Conservation (phyloP, 2,113 vertebrate genomes). For the Diglossa brunneiventris region DNA sequence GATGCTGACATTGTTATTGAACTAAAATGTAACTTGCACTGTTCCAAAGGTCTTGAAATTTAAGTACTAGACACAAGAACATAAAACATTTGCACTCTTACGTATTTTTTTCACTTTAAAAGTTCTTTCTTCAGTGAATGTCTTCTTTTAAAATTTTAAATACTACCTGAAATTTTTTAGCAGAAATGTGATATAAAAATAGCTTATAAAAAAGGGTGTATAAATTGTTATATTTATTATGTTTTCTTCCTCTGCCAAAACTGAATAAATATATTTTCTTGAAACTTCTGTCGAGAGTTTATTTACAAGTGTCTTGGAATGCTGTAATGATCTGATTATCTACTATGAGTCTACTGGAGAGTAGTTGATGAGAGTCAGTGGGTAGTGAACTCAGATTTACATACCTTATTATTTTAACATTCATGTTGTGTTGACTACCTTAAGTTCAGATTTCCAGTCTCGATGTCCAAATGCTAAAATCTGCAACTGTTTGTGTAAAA, state of each 20-base stretch:
- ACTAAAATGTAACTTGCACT: not conserved
- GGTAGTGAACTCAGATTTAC: not conserved
- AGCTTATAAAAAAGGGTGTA: not conserved
- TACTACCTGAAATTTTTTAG: not conserved
- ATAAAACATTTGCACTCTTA: not conserved
- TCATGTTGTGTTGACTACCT: not conserved
- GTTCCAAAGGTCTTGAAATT: not conserved
- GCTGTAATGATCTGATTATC: not conserved
- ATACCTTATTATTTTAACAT: not conserved
- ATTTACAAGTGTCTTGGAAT: not conserved
- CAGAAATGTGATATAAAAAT: not conserved
- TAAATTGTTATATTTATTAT: not conserved
- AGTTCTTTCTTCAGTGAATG: not conserved
- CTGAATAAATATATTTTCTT: conserved; percentile 41
- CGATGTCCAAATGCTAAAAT: not conserved
- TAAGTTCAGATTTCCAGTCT: not conserved
- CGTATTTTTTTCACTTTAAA: conserved; percentile 2
- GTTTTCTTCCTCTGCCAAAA: not conserved
- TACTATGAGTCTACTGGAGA: not conserved
- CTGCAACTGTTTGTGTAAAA: not conserved
- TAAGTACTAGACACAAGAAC: not conserved
- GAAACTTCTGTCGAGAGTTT: not conserved
- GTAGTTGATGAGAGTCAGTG: not conserved
- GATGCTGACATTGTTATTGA: not conserved
- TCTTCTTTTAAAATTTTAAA: not conserved